These are phyloP conservation scores for Aricia artaxerxes DNA, from an alignment of 2,888 invertebrate genomes.

Conservation along the genomic window DNA sequence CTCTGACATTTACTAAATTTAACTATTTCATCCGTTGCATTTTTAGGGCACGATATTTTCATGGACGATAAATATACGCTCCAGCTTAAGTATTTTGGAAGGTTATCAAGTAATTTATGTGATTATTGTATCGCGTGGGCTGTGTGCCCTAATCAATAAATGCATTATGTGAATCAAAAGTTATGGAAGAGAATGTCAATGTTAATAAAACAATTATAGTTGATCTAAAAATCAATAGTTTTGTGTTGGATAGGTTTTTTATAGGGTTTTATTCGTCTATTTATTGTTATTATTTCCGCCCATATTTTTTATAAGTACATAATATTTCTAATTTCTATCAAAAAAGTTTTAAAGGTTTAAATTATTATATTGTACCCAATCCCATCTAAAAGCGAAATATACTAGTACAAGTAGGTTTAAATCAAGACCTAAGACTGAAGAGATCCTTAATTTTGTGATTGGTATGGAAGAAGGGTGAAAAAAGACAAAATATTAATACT, in stretches of 20 bases:
- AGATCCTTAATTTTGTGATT: no score
- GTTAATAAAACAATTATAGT: not conserved
- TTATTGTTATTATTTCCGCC: no score
- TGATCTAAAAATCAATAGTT: not conserved
- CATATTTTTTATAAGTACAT: no score
- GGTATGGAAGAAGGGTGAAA: no score
- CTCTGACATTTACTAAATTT: conserved; percentile 8
- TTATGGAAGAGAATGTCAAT: not conserved
- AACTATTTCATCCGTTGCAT: not conserved
- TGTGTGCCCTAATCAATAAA: not conserved
- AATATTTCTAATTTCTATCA: no score
- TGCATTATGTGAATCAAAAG: not conserved
- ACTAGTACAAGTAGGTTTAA: no score
- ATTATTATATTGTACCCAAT: no score
- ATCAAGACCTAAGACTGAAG: no score
- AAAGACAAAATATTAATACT: no score
- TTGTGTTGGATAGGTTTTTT: not conserved
- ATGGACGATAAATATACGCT: not conserved
- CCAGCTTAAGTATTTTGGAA: not conserved
- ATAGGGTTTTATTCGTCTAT: no score
- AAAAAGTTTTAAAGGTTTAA: no score
- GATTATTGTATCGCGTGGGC: not conserved
- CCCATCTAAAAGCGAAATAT: no score
- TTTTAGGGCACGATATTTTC: conserved; percentile 2
- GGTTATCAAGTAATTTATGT: not conserved